These are phyloP conservation scores for Pelodytes ibericus DNA, from an alignment of 2,797 vertebrate species.

Conservation along the genomic window DNA sequence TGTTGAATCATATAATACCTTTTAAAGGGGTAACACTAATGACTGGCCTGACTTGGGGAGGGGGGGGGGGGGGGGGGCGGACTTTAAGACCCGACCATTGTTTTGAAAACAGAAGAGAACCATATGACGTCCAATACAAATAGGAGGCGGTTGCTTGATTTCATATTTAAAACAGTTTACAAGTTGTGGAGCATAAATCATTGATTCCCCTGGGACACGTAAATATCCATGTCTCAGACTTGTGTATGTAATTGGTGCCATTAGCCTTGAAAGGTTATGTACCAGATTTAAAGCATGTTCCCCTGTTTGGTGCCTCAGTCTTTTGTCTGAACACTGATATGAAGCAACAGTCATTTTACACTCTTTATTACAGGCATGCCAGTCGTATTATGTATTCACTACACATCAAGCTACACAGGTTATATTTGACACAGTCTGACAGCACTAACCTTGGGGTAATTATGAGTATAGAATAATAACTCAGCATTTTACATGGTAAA, in stretches of 20 bases:
- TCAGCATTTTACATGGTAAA: too few species aligned
- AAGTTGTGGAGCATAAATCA: slow-evolving; percentile 55
- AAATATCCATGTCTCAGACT: slow-evolving; percentile 53
- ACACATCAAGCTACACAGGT: background rate
- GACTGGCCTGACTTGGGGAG: background rate
- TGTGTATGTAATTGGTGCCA: slow-evolving; percentile 58
- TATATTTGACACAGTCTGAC: background rate
- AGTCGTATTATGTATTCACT: background rate
- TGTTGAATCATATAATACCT: too few species aligned
- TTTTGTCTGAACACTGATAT: slow-evolving; percentile 41
- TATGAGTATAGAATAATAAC: too few species aligned
- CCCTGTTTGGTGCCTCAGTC: slow-evolving; percentile 35
- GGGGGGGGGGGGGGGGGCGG: too few species aligned
- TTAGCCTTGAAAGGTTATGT: slow-evolving; percentile 57
- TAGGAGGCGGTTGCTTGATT: background rate
- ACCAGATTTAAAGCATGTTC: slow-evolving; percentile 35
- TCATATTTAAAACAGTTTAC: slow-evolving; percentile 31
- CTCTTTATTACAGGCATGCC: background rate
- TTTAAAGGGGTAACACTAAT: too few species aligned
- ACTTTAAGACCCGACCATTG: background rate
- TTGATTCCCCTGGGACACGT: slow-evolving; percentile 50
- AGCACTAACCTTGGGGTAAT: too few species aligned
- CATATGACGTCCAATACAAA: background rate
- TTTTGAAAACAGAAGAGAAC: background rate
- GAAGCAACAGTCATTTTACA: slow-evolving; percentile 33